Base-by-base conservation (phyloP, 2,888 invertebrate genomes). In the Cheilosia vernalis region DNA sequence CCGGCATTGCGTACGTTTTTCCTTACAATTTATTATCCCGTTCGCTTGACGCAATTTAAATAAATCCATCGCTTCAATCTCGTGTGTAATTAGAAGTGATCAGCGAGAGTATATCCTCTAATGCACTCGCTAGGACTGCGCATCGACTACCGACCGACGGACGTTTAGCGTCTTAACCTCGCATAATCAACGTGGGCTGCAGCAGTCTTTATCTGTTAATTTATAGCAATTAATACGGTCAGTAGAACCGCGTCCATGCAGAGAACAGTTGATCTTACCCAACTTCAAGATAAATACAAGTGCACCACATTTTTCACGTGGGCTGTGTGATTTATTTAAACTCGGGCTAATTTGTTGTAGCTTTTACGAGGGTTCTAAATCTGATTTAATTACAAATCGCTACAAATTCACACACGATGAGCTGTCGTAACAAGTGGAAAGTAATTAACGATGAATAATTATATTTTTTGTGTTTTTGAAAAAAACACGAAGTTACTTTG, bases 181-280 rank as follows among this genome's bases (percentile, higher is more conserved):
- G 24, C 63, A 37, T 13, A 60, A n/a, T 47, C 47, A 63, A 73
- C 55, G 53, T 33, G 13, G 30, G 61, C 13, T 5, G 24, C 19
- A 27, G 17, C 47, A 74, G 10, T 64, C 47, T 37, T 74, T 74
- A 58, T 40, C 56, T 40, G 24, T 13, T 74, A 58, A 58, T 74
- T 74, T 56, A 66, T 49, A 30, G 74, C 74, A 66, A 58, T 74
- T 66, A 74, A 74, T 56, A 30, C 49, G 64, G 49, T 51, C 74
- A 74, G 66, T 66, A 74, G 74, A 74, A 47, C 40, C 24, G 63
- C 44, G 21, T 47, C 19, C 33, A 72, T 9, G 47, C 17, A 27
- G 24, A 19, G 64, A 73, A 63, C 64, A 37, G 64, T 64, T 64
- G 33, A 21, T 21, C 17, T 1, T 13, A 51, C 17, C 17, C 24